A percentile compares a stretch with the other conserved stretches of the same genome.
Conservation (phyloP, 2,888 invertebrate genomes). For the Nemotelus nigrinus region DNA sequence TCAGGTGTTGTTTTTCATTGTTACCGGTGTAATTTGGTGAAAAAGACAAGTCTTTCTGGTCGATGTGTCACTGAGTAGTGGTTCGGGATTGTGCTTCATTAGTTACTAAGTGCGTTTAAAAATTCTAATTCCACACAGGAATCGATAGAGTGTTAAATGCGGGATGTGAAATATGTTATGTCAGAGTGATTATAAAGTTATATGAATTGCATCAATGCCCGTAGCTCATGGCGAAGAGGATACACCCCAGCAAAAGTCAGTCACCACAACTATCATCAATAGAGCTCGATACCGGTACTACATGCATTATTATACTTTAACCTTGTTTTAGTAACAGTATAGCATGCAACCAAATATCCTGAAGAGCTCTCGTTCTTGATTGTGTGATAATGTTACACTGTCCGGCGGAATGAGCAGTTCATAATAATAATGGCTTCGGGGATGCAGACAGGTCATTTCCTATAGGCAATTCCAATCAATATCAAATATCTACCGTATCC, state of each 20-base stretch:
- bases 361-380: conserved; percentile 1
- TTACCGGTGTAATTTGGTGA: too few relatives aligned
- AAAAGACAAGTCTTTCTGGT: too few relatives aligned
- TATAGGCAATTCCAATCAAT: conserved; percentile 39
- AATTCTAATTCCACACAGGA: conserved; percentile 2
- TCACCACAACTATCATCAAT: background rate
- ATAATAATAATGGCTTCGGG: conserved; percentile 18
- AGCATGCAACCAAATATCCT: conserved; percentile 6
- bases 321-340: background rate
- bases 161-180: conserved; percentile 14
- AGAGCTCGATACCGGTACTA: conserved; percentile 9
- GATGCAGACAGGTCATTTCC: background rate
- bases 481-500: conserved; percentile 29
- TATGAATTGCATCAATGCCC: conserved; percentile 29
- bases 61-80: too few relatives aligned
- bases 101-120: background rate
- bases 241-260: conserved; percentile 16
- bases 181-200: conserved; percentile 10
- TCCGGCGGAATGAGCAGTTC: background rate
- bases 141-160: conserved; percentile 11
- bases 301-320: conserved; percentile 2
- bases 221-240: conserved; percentile 24
- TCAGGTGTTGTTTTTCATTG: too few relatives aligned
- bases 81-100: too few relatives aligned
- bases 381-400: background rate